Base-by-base conservation (phyloP, 1,140 invertebrate genomes). In the Tyrophagus putrescentiae region DNA sequence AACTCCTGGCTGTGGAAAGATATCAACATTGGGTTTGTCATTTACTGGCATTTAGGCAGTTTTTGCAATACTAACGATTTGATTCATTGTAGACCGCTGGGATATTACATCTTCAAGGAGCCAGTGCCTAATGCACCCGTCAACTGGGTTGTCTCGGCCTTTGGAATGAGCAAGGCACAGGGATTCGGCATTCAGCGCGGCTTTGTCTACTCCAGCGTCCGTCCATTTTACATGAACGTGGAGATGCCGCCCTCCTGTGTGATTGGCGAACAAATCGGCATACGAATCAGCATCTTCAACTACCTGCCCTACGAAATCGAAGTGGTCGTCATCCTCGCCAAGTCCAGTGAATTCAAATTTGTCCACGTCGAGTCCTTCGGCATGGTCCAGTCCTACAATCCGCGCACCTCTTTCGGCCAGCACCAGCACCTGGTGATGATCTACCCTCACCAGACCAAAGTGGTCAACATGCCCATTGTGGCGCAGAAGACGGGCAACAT, bases 1-100 rank as follows among this genome's bases (percentile, higher is more conserved):
- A 91, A 93, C 68, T 84, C 86, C 32, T 96, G 90, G 90, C 72
- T 93, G 4, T 96, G 90, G 90, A 80, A 83, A 64, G 89, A 93
- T 72, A 82, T 90, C 16, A 93, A 93, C 72, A 90, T 93, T 62
- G 90, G 90, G 11, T 89, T 67, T 67, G 67, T 62, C 25, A 21
- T 33, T 33, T 60, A 33, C 36, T 65, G 64, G 25, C 32, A 25
- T 60, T 54, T 32, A 44, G 42, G 9, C 4, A 53, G 21, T 4
- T 28, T 34, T 23, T 18, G 56, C 42, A n/a, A 29, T 62, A 7
- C 16, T 61, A 44, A 27, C 23, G 39, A 31, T 27, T 31, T 60
- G 13, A 36, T 58, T 48, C 33, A 52, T 62, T 60, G 25, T 44
- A 60, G 86, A 16, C 85, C 89, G 71, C 60, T 66, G 6, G 86